phyloP scores from a whole-genome alignment of 2,888 invertebrate genomes.

The Thereva unica region DNA sequence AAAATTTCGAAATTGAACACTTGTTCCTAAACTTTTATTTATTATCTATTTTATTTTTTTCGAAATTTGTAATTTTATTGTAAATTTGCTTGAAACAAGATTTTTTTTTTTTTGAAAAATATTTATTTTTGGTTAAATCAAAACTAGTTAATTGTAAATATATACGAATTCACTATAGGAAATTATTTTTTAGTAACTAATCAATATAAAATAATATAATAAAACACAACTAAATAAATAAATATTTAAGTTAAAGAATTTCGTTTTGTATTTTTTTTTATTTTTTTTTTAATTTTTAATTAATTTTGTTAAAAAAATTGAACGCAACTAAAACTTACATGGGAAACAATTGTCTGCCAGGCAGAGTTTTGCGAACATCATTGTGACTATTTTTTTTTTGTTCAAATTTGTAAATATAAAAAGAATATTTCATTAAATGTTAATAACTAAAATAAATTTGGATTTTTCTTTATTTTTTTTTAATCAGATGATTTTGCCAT shows the following conservation, averaged over 20 bases:
- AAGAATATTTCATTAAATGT: conserved; percentile 9
- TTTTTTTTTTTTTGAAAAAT: no score
- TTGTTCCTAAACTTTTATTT: no score
- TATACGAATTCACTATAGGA: conserved; percentile 20
- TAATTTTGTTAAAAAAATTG: not conserved
- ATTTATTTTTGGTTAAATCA: conserved; percentile 21
- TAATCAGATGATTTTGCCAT: not conserved
- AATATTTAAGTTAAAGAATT: not conserved
- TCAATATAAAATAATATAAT: conserved; percentile 13
- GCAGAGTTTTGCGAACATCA: conserved; percentile 55
- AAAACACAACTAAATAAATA: conserved; percentile 22
- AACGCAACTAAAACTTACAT: conserved; percentile 54
- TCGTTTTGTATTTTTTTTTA: not conserved
- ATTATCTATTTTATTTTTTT: no score
- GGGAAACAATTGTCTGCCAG: conserved; percentile 59
- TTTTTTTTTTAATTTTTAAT: not conserved
- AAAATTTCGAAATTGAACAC: no score
- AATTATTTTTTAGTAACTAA: conserved; percentile 17
- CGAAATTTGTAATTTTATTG: no score
- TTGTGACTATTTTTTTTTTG: conserved; percentile 49
- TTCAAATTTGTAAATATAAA: conserved; percentile 32
- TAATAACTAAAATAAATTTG: not conserved
- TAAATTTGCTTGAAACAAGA: no score
- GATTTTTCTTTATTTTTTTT: not conserved
- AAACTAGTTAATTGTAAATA: conserved; percentile 19